Evolutionary conservation across 2,797 vertebrate genomes (phyloP), one percentile per base, ranked within the genome.

Genomic region (Etheostoma perlongum): DNA sequence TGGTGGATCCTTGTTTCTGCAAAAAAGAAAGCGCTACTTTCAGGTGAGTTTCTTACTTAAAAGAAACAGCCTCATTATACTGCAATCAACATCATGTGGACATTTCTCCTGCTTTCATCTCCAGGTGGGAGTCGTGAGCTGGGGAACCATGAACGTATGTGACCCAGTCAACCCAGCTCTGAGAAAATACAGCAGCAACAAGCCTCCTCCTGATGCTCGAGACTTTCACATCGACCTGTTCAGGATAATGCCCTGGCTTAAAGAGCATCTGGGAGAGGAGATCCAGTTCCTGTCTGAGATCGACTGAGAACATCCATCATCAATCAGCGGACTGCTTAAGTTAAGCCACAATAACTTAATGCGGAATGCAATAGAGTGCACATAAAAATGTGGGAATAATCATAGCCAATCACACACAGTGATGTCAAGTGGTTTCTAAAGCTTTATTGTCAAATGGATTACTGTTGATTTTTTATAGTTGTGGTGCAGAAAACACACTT

Each of bases 171-270:
- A 2, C 3, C 0, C 6, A 4, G 2, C 0, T 0, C 0, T 0
- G 2, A 21, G 0, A 16, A 0, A 0, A 2, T 0, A 13, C 48
- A 55, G 3, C 7, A 53, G 10, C 1, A 13, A 54, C 49, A 44
- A 0, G 0, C 86, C 76, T 1, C 90, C 85, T 51, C 62, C 75
- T 0, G 75, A 90, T 0, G 95, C 93, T 0, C 88, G 95, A 42
- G 95, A 96, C 89, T 95, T 96, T 75, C 92, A 96, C 88, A 91
- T 95, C 72, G 89, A 91, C 71, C 27, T 96, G 54, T 96, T 96
- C 68, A 74, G 89, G 61, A 75, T 96, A 18, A 66, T 93, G 80
- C 85, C 92, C 0, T 95, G 95, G 95, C 86, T 96, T 66, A 89
- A 89, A 62, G 0, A 86, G 48, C 82, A 94, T 42, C 83, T 95